Evolutionary conservation across 2,888 invertebrate genomes (phyloP).

Genomic region (Acleris emargana): DNA sequence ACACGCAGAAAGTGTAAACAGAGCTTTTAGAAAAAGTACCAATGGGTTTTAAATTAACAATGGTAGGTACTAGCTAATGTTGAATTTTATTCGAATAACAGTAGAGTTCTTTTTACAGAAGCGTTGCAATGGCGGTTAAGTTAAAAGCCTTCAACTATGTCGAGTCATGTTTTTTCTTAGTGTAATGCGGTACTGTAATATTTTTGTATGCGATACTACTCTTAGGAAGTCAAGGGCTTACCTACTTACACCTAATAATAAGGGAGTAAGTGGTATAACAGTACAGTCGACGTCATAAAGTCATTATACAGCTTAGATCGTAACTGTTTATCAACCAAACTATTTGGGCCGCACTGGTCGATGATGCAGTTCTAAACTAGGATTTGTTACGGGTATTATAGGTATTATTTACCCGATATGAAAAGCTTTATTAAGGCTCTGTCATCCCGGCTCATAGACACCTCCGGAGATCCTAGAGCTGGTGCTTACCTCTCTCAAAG

Average conservation of each 20-base stretch:
- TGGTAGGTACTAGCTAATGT: neutral
- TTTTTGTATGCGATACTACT: conserved; percentile 4
- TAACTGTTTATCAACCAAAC: no score
- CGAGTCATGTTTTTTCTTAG: conserved; percentile 5
- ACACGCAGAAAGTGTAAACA: conserved; percentile 19
- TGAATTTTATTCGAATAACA: conserved; percentile 1
- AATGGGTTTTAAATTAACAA: neutral
- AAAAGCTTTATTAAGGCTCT: no score
- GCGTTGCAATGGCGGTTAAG: no score
- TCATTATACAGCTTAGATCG: neutral
- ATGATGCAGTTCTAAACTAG: no score
- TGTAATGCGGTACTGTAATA: conserved; percentile 10
- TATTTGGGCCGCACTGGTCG: no score
- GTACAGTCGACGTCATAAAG: neutral
- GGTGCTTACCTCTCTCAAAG: no score
- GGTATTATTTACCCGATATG: no score
- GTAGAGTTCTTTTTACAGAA: no score
- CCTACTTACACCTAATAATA: conserved; percentile 2
- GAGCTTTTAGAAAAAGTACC: neutral
- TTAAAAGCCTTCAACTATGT: neutral
- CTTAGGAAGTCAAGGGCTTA: conserved; percentile 3
- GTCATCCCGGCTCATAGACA: no score
- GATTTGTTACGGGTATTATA: no score
- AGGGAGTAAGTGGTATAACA: neutral
- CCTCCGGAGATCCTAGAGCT: no score